These are phyloP conservation scores for Porites cylindrica DNA, from an alignment of 92 coral and sea anemone genomes.

Conservation along the genomic window DNA sequence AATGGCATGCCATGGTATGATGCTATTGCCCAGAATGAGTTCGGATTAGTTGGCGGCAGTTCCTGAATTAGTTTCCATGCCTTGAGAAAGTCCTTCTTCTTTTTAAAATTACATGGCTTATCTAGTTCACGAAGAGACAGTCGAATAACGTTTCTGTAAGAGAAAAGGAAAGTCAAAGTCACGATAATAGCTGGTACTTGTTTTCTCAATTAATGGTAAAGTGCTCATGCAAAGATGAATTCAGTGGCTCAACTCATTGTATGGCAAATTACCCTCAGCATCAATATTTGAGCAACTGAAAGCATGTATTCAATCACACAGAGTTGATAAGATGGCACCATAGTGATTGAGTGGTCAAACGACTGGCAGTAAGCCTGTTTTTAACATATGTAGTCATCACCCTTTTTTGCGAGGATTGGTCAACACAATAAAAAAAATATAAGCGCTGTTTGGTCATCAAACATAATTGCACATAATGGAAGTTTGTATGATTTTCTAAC, in stretches of 20 bases:
- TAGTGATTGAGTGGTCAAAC: conserved; percentile 37
- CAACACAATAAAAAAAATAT: conserved; percentile 14
- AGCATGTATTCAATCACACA: conserved; percentile 36
- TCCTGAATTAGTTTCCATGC: conserved; percentile 44
- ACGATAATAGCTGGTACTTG: conserved; percentile 15
- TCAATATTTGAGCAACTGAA: conserved; percentile 34
- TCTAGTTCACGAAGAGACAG: conserved; percentile 48
- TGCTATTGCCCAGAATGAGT: conserved; percentile 40
- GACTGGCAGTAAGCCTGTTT: conserved; percentile 34
- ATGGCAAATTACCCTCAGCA: conserved; percentile 31
- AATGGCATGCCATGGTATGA: conserved; percentile 42
- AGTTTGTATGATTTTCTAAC: conserved; percentile 16
- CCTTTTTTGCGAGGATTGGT: conserved; percentile 32
- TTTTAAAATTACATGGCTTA: conserved; percentile 27
- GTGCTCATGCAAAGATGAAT: conserved; percentile 37
- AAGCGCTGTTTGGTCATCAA: conserved; percentile 25
- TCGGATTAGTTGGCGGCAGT: conserved; percentile 46
- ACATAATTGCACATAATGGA: conserved; percentile 17
- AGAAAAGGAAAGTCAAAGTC: conserved; percentile 40
- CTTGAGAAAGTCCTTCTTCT: conserved; percentile 35
- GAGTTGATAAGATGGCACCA: conserved; percentile 33
- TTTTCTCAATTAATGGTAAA: conserved; percentile 17
- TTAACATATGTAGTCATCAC: conserved; percentile 21
- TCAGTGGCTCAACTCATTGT: conserved; percentile 31
- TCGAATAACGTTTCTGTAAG: conserved; percentile 30